Percentiles rank a stretch among this genome's conserved stretches.
phyloP scores from a whole-genome alignment of 2,113 vertebrate genomes.

The Triplophysa dalaica region DNA sequence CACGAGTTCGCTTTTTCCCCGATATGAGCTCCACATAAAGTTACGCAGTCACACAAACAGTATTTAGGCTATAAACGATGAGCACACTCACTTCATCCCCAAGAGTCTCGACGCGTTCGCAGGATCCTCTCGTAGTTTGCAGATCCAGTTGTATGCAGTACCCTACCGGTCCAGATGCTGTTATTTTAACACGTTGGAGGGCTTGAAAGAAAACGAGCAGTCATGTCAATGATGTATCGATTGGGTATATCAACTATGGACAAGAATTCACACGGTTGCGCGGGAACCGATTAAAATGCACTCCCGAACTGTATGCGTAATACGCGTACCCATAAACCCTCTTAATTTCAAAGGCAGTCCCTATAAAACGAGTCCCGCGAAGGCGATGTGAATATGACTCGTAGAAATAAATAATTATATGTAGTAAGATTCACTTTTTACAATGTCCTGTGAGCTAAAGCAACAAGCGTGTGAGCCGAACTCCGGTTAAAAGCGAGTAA shows the following conservation, averaged over 20 bases:
- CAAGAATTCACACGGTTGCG: background rate
- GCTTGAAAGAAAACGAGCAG: background rate
- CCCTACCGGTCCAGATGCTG: background rate
- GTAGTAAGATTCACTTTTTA: background rate
- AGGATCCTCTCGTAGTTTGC: conserved; percentile 5
- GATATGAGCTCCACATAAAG: background rate
- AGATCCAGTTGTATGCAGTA: background rate
- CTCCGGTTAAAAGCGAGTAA: conserved; percentile 13
- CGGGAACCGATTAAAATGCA: background rate
- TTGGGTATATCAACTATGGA: background rate
- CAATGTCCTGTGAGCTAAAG: background rate
- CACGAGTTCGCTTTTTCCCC: background rate
- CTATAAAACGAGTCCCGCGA: background rate
- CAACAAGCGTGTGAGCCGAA: conserved; percentile 32
- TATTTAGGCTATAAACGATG: background rate
- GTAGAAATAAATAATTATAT: background rate
- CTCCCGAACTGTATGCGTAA: background rate
- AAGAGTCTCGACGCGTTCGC: background rate
- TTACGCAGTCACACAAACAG: background rate
- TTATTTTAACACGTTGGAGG: conserved; percentile 16
- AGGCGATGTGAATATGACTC: background rate
- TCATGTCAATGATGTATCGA: background rate
- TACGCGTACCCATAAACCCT: background rate
- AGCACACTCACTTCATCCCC: background rate
- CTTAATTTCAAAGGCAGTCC: background rate